Base-by-base conservation (phyloP, 2,797 vertebrate genomes). In the Schizopygopsis pylzovi region DNA sequence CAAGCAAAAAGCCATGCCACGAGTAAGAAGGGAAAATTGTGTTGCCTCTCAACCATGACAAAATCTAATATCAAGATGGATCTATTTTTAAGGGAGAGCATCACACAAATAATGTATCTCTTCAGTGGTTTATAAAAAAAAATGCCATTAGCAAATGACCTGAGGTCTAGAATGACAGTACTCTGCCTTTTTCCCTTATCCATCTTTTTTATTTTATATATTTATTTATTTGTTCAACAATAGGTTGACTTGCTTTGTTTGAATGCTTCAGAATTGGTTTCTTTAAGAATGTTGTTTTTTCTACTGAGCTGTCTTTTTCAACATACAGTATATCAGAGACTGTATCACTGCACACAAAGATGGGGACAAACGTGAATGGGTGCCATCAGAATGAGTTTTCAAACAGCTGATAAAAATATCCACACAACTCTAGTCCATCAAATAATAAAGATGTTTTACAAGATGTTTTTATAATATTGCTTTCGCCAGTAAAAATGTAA, bases 1-100 rank as follows among this genome's bases (percentile, higher is more conserved):
- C 86, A 68, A 84, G 65, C 81, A 84, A 84, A 84, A 80, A 84
- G 76, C 65, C 82, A 80, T 4, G 54, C 80, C 41, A 70, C 56
- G 18, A 56, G 61, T 75, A 85, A 47, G n/a, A 28, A 39, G 81
- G 28, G n/a, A 56, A 79, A 67, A 80, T 84, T 49, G 37, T 33
- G 65, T 75, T 80, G 67, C 67, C 59, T 72, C 67, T 79, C 59
- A 71, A 83, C 77, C 82, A 83, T 87, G 81, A 83, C 73, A 71
- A 76, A 70, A 73, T 65, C 54, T 79, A 87, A 84, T 87, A 71
- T 82, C 79, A 73, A 80, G 76, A 84, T 87, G 76, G 82, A 84
- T 84, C 71, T 49, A 71, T 61, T 79, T 43, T 49, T 18, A 73
- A 65, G 68, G 52, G 59, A 75, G n/a, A 75, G 39, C 56, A 73